Percentiles rank a stretch among this genome's conserved stretches.
Conservation (phyloP, 1,140 invertebrate species). For the Aphidius ervi region DNA sequence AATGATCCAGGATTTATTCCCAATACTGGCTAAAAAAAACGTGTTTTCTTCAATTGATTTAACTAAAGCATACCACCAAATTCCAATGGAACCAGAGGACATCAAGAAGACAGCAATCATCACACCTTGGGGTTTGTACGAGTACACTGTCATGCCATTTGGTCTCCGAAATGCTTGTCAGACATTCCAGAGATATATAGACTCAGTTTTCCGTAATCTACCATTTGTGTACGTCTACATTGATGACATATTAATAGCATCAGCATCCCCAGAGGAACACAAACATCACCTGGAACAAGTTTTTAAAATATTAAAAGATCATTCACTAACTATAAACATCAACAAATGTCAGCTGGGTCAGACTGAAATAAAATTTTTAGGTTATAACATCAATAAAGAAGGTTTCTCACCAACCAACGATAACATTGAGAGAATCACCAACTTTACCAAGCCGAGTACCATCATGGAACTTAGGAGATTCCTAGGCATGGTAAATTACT, state of each 20-base stretch:
- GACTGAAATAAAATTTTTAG: neutral
- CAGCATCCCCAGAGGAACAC: neutral
- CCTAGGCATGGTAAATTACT: neutral
- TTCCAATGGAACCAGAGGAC: conserved; percentile 33
- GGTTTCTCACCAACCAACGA: conserved; percentile 6
- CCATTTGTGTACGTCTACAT: conserved; percentile 3
- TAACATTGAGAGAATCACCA: neutral
- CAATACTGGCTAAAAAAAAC: conserved; percentile 30
- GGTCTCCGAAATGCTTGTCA: conserved; percentile 25
- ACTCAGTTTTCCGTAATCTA: conserved; percentile 11
- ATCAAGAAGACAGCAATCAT: conserved; percentile 40
- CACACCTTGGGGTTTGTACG: conserved; percentile 24
- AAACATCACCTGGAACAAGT: neutral
- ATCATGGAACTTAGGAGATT: neutral
- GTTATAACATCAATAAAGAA: neutral
- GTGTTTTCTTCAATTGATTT: conserved; percentile 46
- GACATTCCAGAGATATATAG: conserved; percentile 30
- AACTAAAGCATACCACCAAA: conserved; percentile 45
- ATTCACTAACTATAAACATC: neutral
- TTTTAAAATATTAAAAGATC: neutral
- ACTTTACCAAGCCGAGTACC: neutral
- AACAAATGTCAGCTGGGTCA: neutral
- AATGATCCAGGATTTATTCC: conserved; percentile 35
- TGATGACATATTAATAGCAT: neutral
- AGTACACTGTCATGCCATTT: conserved; percentile 43